Evolutionary conservation across 2,888 invertebrate species (phyloP).

Genomic region (Cataglyphis albicans): DNA sequence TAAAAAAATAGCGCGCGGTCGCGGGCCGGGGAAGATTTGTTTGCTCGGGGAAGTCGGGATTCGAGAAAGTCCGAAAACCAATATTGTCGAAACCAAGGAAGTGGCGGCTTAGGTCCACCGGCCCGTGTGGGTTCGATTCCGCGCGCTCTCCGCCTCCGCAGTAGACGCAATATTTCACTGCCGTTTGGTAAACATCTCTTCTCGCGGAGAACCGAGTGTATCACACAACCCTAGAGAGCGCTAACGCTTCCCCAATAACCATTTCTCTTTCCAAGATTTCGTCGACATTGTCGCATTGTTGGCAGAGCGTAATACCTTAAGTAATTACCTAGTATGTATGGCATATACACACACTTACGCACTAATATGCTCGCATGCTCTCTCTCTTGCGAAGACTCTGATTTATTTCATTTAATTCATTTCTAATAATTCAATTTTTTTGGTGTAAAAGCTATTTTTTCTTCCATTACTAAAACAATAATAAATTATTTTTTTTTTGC

Average conservation of each 20-base stretch:
- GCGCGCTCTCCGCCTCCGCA: conserved; percentile 16
- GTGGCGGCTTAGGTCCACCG: conserved; percentile 59
- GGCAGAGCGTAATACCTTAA: conserved; percentile 41
- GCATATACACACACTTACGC: background rate
- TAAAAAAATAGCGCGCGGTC: conserved; percentile 52
- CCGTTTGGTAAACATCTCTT: conserved; percentile 66
- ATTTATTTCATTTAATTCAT: background rate
- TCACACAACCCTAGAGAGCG: conserved; percentile 38
- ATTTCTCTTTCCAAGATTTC: conserved; percentile 52
- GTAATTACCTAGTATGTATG: conserved; percentile 41
- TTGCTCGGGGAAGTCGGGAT: conserved; percentile 57
- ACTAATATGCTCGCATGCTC: background rate
- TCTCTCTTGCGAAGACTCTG: background rate
- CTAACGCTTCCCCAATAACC: conserved; percentile 50
- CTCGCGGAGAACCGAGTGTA: conserved; percentile 48
- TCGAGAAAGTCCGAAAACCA: conserved; percentile 63
- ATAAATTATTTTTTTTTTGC: background rate
- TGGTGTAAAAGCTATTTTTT: background rate
- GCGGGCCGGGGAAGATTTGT: conserved; percentile 53
- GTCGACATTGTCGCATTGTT: conserved; percentile 36
- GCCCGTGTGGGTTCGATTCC: background rate
- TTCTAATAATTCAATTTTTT: background rate
- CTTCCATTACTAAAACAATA: background rate
- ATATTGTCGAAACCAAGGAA: conserved; percentile 66
- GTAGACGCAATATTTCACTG: conserved; percentile 64